Base-by-base conservation (phyloP, 2,888 invertebrate genomes). In the Plagiodera versicolora region DNA sequence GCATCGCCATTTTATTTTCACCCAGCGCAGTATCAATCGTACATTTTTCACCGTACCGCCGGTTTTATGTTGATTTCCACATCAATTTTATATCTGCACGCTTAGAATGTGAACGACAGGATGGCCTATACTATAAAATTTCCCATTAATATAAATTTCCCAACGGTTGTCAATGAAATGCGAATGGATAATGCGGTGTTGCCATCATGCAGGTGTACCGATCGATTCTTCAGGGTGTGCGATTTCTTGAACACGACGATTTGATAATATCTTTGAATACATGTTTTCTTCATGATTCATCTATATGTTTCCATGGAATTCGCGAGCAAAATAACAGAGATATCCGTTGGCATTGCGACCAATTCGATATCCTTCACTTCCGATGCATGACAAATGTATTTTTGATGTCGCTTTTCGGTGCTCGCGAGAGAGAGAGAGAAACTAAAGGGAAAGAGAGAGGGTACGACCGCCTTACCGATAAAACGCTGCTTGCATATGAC, bases 401-500 rank as follows among this genome's bases (percentile, higher is more conserved):
- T 32, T 32, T 9, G 32, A 32, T 32, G 32, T 32, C 32, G 32
- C 32, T 11, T 9, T 2, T 11, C 32, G 32, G 8, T 32, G 32
- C 2, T 32, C 5, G 32, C 6, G 32, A 32, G 32, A 32, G 10
- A 32, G 9, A 32, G 32, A 32, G 11, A 32, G 24, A 24, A 24
- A 24, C n/a, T 28, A 32, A 10, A 9, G 2, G 32, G 32, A 32
- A 11, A 32, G 32, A 32, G 11, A 2, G 3, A 9, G 32, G 2
- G 9, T 32, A 44, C 57, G 14, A 44, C 20, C 50, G 50, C 44
- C 51, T 18, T 11, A 17, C 18, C 11, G 18, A 51, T 51, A 16
- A 32, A 32, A 51, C 32, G 51, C 10, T 51, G 32, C 14, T 62
- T 69, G 69, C 66, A 67, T 66, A 63, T 69, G 69, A 67, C 67